Percentiles rank a stretch among this genome's conserved stretches.
Evolutionary conservation across 2,888 invertebrate species (phyloP).

Genomic region (Perizoma flavofasciatum): DNA sequence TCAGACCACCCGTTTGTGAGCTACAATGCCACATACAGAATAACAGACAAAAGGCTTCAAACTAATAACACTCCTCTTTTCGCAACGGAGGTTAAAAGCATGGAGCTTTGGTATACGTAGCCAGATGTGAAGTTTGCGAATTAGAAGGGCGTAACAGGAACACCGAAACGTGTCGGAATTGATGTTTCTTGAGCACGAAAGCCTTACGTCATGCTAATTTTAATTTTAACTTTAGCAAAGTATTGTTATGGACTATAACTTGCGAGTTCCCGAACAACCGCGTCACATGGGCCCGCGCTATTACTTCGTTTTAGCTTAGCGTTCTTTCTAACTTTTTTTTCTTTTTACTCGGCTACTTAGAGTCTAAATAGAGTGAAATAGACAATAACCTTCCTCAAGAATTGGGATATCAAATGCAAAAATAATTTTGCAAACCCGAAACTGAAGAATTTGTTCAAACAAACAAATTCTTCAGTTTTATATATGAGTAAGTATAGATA

Average conservation of each 20-base stretch:
- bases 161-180: conserved; percentile 43
- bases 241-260: conserved; percentile 13
- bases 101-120: conserved; percentile 44
- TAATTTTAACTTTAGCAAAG: conserved; percentile 22
- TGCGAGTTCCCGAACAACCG: conserved; percentile 1
- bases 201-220: conserved; percentile 32
- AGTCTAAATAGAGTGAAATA: too few relatives aligned
- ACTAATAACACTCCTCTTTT: not conserved
- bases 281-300: not conserved
- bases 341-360: too few relatives aligned
- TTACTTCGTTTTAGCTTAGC: too few relatives aligned
- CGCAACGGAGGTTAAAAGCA: conserved; percentile 35
- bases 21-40: too few relatives aligned
- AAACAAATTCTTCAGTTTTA: too few relatives aligned
- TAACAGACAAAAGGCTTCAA: not conserved
- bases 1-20: too few relatives aligned
- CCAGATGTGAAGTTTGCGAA: conserved; percentile 57
- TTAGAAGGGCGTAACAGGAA: conserved; percentile 47
- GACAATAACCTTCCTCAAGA: too few relatives aligned
- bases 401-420: too few relatives aligned
- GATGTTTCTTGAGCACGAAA: conserved; percentile 44
- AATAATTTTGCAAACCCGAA: too few relatives aligned
- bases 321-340: too few relatives aligned
- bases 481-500: too few relatives aligned
- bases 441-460: too few relatives aligned